Conservation (phyloP, 2,888 invertebrate species). For the Phanerotoma sp. region DNA sequence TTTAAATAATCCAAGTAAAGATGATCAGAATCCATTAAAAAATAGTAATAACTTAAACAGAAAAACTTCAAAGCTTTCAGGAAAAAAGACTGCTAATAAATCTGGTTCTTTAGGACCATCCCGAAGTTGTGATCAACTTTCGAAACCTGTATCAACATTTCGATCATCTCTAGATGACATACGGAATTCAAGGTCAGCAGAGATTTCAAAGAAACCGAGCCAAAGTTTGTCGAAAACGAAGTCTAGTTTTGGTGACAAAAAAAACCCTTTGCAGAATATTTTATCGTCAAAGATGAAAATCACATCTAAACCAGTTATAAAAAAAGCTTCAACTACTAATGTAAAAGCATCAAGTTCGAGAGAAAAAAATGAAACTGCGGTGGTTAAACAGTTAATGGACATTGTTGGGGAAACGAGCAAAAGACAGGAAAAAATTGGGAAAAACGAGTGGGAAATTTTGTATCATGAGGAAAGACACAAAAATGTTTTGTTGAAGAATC, state of each 20-base stretch:
- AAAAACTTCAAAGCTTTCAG: constrained; percentile 21
- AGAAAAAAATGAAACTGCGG: constrained; percentile 33
- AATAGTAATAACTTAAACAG: too few relatives aligned
- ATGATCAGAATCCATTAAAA: too few relatives aligned
- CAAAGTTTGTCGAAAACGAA: background rate
- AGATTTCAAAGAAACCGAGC: constrained; percentile 31
- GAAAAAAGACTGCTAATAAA: constrained; percentile 15
- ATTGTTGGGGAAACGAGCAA: constrained; percentile 43
- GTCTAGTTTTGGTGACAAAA: background rate
- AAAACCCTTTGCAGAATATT: constrained; percentile 10
- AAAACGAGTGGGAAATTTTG: constrained; percentile 44
- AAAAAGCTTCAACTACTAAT: constrained; percentile 27
- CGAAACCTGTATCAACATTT: constrained; percentile 36
- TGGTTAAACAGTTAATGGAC: constrained; percentile 32
- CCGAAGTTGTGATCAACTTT: constrained; percentile 50
- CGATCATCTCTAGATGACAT: constrained; percentile 40
- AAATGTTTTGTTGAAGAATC: constrained; percentile 45
- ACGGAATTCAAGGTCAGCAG: constrained; percentile 30
- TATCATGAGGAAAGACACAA: constrained; percentile 51
- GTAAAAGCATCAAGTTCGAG: constrained; percentile 22
- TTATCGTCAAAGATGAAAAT: constrained; percentile 34
- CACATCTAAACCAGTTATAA: constrained; percentile 32
- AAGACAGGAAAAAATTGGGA: constrained; percentile 36
- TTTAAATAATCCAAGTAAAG: background rate
- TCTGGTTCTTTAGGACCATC: constrained; percentile 40